These are phyloP conservation scores for Cyclargus thomasi DNA, from an alignment of 1,140 invertebrate genomes.

Conservation along the genomic window DNA sequence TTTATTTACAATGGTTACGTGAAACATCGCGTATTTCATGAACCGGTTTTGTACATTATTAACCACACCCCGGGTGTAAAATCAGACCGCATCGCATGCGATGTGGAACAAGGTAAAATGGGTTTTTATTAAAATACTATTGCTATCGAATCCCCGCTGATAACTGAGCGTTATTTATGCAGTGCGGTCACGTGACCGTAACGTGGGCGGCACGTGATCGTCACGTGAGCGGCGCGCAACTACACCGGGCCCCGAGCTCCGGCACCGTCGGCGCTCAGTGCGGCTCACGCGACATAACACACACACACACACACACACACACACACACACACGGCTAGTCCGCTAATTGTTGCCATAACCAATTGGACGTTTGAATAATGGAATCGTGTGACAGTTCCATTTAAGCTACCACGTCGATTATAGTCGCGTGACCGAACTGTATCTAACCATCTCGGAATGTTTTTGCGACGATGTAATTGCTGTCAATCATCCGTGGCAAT, in stretches of 20 bases:
- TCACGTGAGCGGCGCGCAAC: background rate
- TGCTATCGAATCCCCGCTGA: conserved; percentile 7
- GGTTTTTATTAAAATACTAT: conserved; percentile 13
- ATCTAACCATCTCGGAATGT: background rate
- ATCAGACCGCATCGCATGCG: background rate
- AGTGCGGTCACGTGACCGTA: background rate
- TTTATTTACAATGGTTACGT: no score
- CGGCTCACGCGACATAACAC: background rate
- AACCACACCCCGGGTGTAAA: background rate
- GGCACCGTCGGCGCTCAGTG: background rate
- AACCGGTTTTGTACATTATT: background rate
- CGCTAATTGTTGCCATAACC: background rate
- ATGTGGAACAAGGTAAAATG: background rate
- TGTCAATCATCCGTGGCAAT: background rate
- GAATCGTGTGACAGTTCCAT: background rate
- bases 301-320: no score
- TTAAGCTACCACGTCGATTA: background rate
- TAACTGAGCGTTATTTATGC: conserved; percentile 8
- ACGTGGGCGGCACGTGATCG: conserved; percentile 1
- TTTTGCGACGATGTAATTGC: background rate
- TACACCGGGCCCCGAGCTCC: background rate
- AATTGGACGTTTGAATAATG: background rate
- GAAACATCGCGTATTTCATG: background rate
- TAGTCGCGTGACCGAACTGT: background rate
- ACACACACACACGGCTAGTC: background rate